phyloP scores from a whole-genome alignment of 23 tunicate genomes.

The Phallusia fumigata region DNA sequence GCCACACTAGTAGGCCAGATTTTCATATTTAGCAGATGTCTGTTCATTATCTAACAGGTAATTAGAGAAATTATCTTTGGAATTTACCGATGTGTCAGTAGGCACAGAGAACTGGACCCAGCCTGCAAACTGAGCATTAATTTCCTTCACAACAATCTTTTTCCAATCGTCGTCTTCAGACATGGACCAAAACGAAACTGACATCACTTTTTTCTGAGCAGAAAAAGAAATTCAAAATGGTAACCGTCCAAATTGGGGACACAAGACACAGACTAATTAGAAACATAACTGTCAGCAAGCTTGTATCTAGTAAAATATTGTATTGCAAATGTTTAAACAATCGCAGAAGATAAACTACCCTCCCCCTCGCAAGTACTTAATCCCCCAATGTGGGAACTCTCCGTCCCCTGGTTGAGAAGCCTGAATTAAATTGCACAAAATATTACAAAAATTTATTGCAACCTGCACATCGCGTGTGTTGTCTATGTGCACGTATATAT shows the following conservation, averaged over 20 bases:
- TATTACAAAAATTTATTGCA: no score
- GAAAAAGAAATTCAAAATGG: neutral
- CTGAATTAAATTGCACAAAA: no score
- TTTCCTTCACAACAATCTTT: slow-evolving; percentile 8
- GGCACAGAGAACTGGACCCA: slow-evolving; percentile 39
- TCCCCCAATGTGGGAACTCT: no score
- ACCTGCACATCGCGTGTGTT: slow-evolving; percentile 68
- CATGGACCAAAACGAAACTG: slow-evolving; percentile 5
- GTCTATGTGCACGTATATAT: slow-evolving; percentile 58
- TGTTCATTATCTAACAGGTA: neutral
- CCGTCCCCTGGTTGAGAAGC: no score
- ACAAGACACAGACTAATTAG: no score
- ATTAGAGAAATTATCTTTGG: neutral
- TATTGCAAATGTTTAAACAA: no score
- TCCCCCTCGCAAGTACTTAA: no score
- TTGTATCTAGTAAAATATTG: no score
- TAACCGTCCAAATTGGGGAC: no score
- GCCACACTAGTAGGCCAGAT: no score
- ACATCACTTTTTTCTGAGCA: slow-evolving; percentile 59
- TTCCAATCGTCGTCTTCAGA: slow-evolving; percentile 38
- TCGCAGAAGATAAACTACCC: no score
- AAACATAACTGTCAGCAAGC: no score
- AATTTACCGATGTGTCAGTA: slow-evolving; percentile 13
- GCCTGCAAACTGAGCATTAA: slow-evolving; percentile 42
- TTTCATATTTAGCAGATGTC: neutral